Evolutionary conservation across 2,888 invertebrate genomes (phyloP).

Genomic region (Agrilus biguttatus): DNA sequence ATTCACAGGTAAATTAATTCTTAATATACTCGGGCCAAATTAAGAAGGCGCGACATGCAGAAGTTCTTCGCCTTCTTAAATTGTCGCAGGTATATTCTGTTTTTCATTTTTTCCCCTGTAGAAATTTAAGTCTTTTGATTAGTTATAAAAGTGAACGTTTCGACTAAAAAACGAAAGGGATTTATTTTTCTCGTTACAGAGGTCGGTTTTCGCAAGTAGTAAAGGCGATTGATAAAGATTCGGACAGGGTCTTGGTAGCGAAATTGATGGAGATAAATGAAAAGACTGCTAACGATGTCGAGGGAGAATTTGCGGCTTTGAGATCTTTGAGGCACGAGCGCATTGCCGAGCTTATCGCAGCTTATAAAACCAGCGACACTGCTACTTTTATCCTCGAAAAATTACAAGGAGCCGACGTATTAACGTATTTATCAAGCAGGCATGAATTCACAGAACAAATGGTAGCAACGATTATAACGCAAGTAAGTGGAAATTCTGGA

Average conservation of each 20-base stretch:
- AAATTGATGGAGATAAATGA: constrained; percentile 63
- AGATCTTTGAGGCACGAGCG: constrained; percentile 76
- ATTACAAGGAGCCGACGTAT: constrained; percentile 79
- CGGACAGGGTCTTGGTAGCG: constrained; percentile 63
- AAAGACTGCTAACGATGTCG: constrained; percentile 50
- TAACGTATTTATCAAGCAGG: constrained; percentile 74
- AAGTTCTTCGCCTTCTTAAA: no score
- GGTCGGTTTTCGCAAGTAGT: constrained; percentile 79
- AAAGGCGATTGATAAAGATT: constrained; percentile 63
- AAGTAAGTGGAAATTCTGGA: constrained; percentile 39
- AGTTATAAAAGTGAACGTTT: no score
- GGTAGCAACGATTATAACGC: constrained; percentile 74
- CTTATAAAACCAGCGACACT: constrained; percentile 53
- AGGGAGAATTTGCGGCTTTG: constrained; percentile 73
- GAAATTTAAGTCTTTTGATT: no score
- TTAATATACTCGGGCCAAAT: not conserved
- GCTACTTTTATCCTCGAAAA: constrained; percentile 68
- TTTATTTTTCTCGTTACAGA: constrained; percentile 27
- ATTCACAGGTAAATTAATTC: constrained; percentile 38
- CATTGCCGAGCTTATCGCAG: constrained; percentile 60
- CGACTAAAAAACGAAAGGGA: no score
- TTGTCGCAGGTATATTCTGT: no score
- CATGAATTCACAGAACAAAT: constrained; percentile 89
- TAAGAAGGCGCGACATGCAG: no score
- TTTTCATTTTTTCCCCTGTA: no score